Conservation (phyloP, 2,888 invertebrate species). For the Ceriagrion tenellum region DNA sequence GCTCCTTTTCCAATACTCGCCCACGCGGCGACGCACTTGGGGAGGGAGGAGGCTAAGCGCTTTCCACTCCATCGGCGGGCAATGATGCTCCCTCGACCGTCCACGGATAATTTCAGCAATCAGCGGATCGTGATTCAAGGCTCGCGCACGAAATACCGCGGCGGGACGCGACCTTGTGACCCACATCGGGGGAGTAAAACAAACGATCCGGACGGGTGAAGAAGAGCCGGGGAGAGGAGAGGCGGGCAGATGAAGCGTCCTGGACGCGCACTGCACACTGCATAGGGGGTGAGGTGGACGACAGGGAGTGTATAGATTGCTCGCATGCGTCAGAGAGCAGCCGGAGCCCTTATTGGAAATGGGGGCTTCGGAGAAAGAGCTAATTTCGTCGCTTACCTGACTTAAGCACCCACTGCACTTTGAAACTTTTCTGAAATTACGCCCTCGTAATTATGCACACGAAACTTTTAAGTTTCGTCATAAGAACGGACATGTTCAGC, state of each 20-base stretch:
- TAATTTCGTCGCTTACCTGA: too few relatives aligned
- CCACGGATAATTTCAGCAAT: slow-evolving; percentile 13
- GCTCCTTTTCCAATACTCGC: background rate
- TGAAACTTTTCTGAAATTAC: too few relatives aligned
- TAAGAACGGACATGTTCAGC: too few relatives aligned
- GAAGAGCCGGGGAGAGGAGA: background rate
- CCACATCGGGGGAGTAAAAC: slow-evolving; percentile 7
- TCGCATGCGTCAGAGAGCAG: too few relatives aligned
- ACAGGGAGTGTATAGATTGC: too few relatives aligned
- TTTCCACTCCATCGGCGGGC: background rate
- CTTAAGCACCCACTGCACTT: too few relatives aligned
- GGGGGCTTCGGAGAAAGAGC: too few relatives aligned
- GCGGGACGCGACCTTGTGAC: slow-evolving; percentile 39
- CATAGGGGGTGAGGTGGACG: too few relatives aligned
- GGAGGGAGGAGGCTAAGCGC: background rate
- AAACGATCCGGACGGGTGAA: background rate
- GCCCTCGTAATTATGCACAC: too few relatives aligned
- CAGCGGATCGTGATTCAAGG: slow-evolving; percentile 45
- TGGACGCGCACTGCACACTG: background rate
- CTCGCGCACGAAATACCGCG: slow-evolving; percentile 36
- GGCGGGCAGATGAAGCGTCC: background rate
- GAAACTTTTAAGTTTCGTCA: too few relatives aligned
- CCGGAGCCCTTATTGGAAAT: too few relatives aligned
- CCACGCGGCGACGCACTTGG: background rate
- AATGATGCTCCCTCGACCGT: background rate